These are phyloP conservation scores for Helarctos malayanus DNA, from an alignment of 2,797 vertebrate genomes.

Conservation along the genomic window DNA sequence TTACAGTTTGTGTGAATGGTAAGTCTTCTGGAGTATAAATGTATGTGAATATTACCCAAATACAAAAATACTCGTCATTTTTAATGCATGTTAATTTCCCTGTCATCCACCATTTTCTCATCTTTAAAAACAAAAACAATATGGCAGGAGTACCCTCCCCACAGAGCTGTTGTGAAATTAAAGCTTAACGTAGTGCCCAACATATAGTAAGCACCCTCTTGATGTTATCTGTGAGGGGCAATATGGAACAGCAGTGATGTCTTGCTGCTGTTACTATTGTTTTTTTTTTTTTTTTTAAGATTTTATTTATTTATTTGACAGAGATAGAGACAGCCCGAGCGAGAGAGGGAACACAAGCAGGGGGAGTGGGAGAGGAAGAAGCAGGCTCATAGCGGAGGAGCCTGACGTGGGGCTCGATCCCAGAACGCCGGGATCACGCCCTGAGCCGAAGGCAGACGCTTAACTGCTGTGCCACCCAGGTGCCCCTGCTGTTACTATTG, in stretches of 20 bases:
- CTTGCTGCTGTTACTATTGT: not conserved
- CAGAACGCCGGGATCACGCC: too few species aligned
- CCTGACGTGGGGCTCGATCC: too few species aligned
- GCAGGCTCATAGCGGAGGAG: too few species aligned
- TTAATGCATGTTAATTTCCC: not conserved
- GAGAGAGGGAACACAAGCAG: too few species aligned
- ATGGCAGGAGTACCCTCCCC: not conserved
- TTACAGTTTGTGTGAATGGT: not conserved
- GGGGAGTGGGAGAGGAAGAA: too few species aligned
- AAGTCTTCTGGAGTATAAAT: not conserved
- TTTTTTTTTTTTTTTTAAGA: not conserved
- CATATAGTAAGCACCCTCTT: not conserved
- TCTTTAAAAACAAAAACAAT: conserved; percentile 15
- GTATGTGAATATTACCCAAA: not conserved
- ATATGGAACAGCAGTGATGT: not conserved
- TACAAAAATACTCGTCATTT: not conserved
- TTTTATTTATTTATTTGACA: too few species aligned
- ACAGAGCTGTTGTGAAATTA: not conserved
- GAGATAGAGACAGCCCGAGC: too few species aligned
- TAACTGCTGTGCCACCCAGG: too few species aligned
- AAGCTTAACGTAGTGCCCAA: not conserved
- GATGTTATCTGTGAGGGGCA: not conserved
- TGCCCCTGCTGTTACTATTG: not conserved
- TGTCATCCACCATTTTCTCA: not conserved
- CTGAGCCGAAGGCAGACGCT: too few species aligned